phyloP scores from a whole-genome alignment of 1,140 invertebrate genomes.

The Monochamus saltuarius region DNA sequence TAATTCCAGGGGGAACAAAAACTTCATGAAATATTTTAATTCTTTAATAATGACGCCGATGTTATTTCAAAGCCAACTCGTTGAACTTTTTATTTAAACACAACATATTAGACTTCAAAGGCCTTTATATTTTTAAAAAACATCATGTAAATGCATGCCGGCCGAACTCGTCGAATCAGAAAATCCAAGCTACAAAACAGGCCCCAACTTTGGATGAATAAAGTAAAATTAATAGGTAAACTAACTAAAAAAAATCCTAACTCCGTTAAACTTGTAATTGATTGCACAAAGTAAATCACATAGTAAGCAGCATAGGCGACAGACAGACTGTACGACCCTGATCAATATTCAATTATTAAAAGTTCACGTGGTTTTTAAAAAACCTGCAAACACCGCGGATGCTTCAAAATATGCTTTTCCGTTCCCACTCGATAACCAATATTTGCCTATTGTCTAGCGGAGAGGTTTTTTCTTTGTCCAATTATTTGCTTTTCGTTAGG shows the following conservation, averaged over 20 bases:
- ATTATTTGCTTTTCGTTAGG: too few relatives aligned
- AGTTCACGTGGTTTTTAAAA: conserved; percentile 24
- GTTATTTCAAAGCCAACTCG: too few relatives aligned
- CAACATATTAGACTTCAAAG: too few relatives aligned
- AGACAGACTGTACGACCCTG: conserved; percentile 6
- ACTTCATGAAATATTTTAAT: too few relatives aligned
- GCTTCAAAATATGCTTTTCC: too few relatives aligned
- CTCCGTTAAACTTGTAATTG: conserved; percentile 27
- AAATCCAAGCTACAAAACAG: conserved; percentile 30
- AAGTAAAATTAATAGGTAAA: conserved; percentile 33
- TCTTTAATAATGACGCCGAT: too few relatives aligned
- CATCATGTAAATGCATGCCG: not conserved
- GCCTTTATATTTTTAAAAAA: too few relatives aligned
- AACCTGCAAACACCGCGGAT: not conserved
- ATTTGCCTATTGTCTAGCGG: too few relatives aligned
- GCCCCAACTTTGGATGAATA: conserved; percentile 26
- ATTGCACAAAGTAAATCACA: conserved; percentile 36
- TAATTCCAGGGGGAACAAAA: too few relatives aligned
- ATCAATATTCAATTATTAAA: conserved; percentile 36
- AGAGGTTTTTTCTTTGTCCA: too few relatives aligned
- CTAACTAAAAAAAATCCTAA: conserved; percentile 24
- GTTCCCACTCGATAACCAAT: too few relatives aligned
- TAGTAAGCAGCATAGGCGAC: conserved; percentile 20
- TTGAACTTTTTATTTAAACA: too few relatives aligned
- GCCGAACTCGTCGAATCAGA: conserved; percentile 30